Base-by-base conservation (phyloP, 2,113 vertebrate genomes). In the Arvicanthis niloticus region DNA sequence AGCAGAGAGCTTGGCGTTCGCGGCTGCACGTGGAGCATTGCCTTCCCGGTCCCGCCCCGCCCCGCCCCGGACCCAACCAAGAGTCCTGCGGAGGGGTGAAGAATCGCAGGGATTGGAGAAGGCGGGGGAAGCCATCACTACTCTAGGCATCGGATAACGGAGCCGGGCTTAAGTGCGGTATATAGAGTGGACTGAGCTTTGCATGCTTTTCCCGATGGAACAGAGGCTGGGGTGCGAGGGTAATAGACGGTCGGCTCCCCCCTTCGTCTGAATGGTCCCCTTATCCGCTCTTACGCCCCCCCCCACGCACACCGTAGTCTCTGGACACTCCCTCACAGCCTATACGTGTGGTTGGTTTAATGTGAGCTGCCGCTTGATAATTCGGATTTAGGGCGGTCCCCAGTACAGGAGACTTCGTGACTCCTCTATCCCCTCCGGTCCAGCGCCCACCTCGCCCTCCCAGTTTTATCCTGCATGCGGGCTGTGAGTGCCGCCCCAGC, bases 1-100 rank as follows among this genome's bases (percentile, higher is more conserved):
- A 65, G 53, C 82, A 0, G 0, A n/a, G 67, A 31, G 6, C 8
- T 42, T 0, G 29, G 13, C 2, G 51, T 51, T 81, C 6, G 21
- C 2, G 3, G 56, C 68, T 17, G 92, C 96, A 97, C 97, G 96
- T 97, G 97, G 93, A 95, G 93, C 26, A 29, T 90, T 1, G 80
- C 90, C 48, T 80, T 85, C 84, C 84, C 95, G 67, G 95, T 95
- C 97, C 60, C 31, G 15, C 45, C 45, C 58, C 62, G 62, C 19
- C 58, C 58, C 73, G 89, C 89, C 84, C 95, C 84, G 93, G 97
- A 70, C 60, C 73, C 67, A 91, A 88, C 95, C 85, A 91, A 95
- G 94, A 75, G 75, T 51, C 67, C 76, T 10, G 51, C 8, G 80
- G 86, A 89, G 94, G 88, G 91, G 95, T 22, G 62, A 45, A 9